Percentiles rank a stretch among this genome's conserved stretches.
These are phyloP conservation scores for Leucosticte australis DNA, from an alignment of 2,113 vertebrate species.

Conservation along the genomic window DNA sequence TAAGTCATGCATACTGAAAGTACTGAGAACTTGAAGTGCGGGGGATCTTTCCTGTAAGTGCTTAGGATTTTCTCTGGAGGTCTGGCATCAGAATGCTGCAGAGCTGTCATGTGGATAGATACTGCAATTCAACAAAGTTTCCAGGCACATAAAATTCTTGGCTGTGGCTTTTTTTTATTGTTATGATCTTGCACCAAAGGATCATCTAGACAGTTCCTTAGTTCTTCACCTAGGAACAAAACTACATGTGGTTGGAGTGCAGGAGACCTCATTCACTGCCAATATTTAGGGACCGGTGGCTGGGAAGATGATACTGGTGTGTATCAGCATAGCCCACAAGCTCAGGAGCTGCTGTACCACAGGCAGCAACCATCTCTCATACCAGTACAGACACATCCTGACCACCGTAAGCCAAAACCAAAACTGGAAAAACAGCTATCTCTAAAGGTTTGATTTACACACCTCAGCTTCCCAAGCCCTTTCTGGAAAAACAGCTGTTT, in stretches of 20 bases:
- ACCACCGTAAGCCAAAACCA: background rate
- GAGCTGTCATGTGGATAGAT: background rate
- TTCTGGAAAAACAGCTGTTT: slow-evolving; percentile 20
- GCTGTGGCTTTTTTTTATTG: background rate
- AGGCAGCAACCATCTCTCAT: background rate
- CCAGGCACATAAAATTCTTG: slow-evolving; percentile 45
- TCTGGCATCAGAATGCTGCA: background rate
- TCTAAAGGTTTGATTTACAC: background rate
- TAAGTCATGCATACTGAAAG: background rate
- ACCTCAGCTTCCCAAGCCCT: background rate
- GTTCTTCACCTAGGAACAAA: background rate
- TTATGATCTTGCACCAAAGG: background rate
- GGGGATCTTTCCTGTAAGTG: slow-evolving; percentile 28
- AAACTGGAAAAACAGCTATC: background rate
- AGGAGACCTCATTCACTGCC: background rate
- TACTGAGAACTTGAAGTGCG: background rate
- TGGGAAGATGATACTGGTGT: background rate
- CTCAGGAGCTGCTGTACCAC: background rate
- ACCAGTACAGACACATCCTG: background rate
- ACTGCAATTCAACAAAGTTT: slow-evolving; percentile 5
- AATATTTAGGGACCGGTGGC: background rate
- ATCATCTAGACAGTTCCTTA: background rate
- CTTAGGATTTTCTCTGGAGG: slow-evolving; percentile 7
- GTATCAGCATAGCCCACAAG: background rate
- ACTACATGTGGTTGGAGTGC: background rate